Evolutionary conservation across 2,888 invertebrate genomes (phyloP).

Genomic region (Phania funesta): DNA sequence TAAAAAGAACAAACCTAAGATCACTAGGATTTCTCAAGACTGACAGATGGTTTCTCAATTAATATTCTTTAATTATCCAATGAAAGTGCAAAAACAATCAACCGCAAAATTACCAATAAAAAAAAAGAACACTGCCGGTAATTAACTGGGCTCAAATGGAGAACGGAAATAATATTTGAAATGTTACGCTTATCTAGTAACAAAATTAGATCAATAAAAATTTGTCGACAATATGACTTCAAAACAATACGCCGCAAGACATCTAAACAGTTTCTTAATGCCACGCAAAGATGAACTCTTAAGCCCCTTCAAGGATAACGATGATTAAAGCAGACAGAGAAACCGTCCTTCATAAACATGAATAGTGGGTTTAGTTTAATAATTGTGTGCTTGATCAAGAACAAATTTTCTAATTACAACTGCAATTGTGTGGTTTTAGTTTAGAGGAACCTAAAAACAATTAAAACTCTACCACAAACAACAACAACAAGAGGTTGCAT

Average conservation of each 20-base stretch:
- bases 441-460: conserved; percentile 50
- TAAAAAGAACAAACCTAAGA: too few relatives aligned
- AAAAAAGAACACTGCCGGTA: neutral
- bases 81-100: conserved; percentile 66
- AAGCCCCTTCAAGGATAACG: conserved; percentile 35
- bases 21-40: neutral
- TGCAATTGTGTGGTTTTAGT: conserved; percentile 57
- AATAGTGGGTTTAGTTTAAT: conserved; percentile 14
- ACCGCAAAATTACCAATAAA: conserved; percentile 50
- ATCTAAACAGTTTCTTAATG: conserved; percentile 46
- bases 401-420: conserved; percentile 61
- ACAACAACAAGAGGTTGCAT: neutral
- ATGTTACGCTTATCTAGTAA: conserved; percentile 57
- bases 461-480: conserved; percentile 24
- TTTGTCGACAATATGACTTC: conserved; percentile 60
- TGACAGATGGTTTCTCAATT: conserved; percentile 36
- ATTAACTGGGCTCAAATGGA: neutral
- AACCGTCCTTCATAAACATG: neutral
- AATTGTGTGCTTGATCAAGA: conserved; percentile 50
- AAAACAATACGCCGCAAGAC: conserved; percentile 29
- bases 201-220: conserved; percentile 57
- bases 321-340: conserved; percentile 17
- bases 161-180: conserved; percentile 61
- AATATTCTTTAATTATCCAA: conserved; percentile 58
- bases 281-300: neutral